Evolutionary conservation across 2,888 invertebrate species (phyloP), one percentile per base, ranked within the genome.

Genomic region (Habrosyne pyritoides): DNA sequence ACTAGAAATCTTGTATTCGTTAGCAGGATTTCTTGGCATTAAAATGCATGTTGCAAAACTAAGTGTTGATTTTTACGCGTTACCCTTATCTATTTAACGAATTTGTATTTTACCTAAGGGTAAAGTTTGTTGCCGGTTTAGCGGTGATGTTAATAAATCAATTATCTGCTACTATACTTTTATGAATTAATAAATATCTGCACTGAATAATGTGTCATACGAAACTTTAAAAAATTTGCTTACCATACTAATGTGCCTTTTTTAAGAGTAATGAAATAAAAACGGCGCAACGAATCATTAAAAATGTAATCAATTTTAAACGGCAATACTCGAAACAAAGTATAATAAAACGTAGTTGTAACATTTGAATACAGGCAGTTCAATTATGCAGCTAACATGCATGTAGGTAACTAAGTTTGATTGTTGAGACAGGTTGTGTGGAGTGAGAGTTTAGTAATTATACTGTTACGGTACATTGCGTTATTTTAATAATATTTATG

Each of bases 381-480:
- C 12, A 18, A 42, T 18, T 42, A 18, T 42, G 18, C 42, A 42
- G 42, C 8, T 42, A 42, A 42, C 18, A n/a, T n/a, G 36, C 6
- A 14, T 14, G n/a, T 36, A 36, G 7, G 14, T 36, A 6, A 12
- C 14, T 36, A 14, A 18, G 42, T 42, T n/a, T 42, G 42, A 18
- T 42, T 42, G 42, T 42, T 18, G 42, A 42, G 42, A n/a, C 42
- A 42, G 42, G 14, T 42, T 8, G 42, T 18, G n/a, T 42, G 42
- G 42, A 42, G 42, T 42, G 18, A 42, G 42, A 42, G 42, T 33
- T 33, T 33, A 42, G 18, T 18, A 33, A 8, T 14, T 42, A 18
- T 42, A 42, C 42, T 18, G 42, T 42, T 42, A 42, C 42, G 42
- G 42, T 42, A 42, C n/a, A 42, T 42, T 42, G 42, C 14, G 36